Conservation (phyloP, 2,797 vertebrate species). For the Silurus lanzhouensis region DNA sequence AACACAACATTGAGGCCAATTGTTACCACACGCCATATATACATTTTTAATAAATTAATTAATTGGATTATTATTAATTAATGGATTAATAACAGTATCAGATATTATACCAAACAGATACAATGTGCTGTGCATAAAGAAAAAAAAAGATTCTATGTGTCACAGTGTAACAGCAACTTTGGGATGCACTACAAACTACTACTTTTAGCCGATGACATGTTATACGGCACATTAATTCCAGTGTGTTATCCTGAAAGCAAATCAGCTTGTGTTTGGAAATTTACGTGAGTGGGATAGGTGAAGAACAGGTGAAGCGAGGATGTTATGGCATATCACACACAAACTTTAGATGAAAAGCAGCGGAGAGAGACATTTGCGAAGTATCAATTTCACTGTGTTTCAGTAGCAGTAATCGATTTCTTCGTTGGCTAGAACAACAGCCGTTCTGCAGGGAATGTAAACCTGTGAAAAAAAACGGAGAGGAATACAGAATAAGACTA, state of each 20-base stretch:
- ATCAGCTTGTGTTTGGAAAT: background rate
- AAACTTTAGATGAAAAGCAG: slow-evolving; percentile 53
- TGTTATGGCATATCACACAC: slow-evolving; percentile 53
- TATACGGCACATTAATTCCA: background rate
- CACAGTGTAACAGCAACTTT: slow-evolving; percentile 10
- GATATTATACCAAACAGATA: slow-evolving; percentile 11
- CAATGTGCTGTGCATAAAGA: too few species aligned
- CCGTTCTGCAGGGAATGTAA: slow-evolving; percentile 98
- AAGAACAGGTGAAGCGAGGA: slow-evolving; percentile 45
- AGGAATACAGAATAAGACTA: slow-evolving; percentile 51
- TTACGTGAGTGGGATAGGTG: background rate
- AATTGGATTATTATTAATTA: background rate
- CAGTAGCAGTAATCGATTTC: slow-evolving; percentile 83
- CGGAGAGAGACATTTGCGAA: slow-evolving; percentile 65
- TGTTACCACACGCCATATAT: background rate
- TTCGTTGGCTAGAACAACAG: slow-evolving; percentile 87
- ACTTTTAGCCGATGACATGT: background rate
- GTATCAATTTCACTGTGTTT: slow-evolving; percentile 62
- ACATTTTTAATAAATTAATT: too few species aligned
- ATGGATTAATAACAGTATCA: background rate
- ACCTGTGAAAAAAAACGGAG: slow-evolving; percentile 73
- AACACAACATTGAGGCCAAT: background rate
- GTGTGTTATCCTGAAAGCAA: background rate
- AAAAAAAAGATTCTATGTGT: background rate
- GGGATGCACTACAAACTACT: slow-evolving; percentile 5